Percentiles rank a stretch among this genome's conserved stretches.
phyloP scores from a whole-genome alignment of 2,113 vertebrate species.

The Leucosticte australis region DNA sequence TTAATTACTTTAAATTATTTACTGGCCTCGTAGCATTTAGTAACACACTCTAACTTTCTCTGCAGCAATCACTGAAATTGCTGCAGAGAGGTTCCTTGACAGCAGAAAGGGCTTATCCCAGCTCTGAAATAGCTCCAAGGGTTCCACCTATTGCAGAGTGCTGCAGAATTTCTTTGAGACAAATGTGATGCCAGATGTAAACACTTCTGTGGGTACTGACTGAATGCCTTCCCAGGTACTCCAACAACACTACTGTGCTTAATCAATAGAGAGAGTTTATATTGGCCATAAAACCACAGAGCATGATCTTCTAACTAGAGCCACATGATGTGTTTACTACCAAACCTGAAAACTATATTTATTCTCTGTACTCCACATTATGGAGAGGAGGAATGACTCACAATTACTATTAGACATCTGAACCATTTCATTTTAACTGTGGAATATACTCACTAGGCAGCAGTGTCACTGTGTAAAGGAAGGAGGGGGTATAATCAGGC shows the following conservation, averaged over 20 bases:
- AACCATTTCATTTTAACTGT: background rate
- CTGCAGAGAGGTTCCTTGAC: background rate
- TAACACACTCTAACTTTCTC: background rate
- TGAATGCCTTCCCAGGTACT: conserved; percentile 25
- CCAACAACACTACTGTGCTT: background rate
- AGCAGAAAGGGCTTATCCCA: background rate
- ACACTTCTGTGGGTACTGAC: background rate
- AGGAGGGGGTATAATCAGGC: background rate
- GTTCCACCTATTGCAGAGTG: background rate
- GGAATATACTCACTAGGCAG: background rate
- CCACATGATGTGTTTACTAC: background rate
- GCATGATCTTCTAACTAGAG: background rate
- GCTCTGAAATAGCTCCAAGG: background rate
- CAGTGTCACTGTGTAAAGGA: background rate
- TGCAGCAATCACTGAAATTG: background rate
- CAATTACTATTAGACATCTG: background rate
- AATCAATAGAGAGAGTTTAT: conserved; percentile 38
- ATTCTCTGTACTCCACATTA: background rate
- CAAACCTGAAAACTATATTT: background rate
- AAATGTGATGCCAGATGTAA: background rate
- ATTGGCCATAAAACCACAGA: conserved; percentile 4
- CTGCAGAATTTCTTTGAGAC: background rate
- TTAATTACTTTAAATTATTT: background rate
- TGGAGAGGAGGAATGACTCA: background rate
- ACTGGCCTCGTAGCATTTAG: background rate